Evolutionary conservation across 2,797 vertebrate species (phyloP).

Genomic region (Pseudochirops corinnae): DNA sequence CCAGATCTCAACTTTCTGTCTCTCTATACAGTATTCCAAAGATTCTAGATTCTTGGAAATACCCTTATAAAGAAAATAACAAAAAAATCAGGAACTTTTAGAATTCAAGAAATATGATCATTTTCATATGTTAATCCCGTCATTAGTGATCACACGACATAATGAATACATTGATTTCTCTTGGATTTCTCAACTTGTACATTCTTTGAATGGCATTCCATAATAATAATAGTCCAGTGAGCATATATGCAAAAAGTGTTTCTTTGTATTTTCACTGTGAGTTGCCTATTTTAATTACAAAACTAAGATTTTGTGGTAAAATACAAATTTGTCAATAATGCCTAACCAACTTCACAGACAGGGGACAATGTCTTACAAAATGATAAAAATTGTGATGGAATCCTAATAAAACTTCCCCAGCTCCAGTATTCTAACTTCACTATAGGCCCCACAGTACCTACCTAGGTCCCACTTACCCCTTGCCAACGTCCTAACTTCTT

Average conservation of each 20-base stretch:
- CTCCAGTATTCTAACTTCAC: too few species aligned
- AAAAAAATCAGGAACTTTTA: too few species aligned
- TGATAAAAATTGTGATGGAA: not conserved
- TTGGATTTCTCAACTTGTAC: not conserved
- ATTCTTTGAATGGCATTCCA: constrained; percentile 4
- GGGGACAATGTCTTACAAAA: not conserved
- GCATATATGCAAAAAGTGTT: constrained; percentile 30
- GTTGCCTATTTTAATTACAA: constrained; percentile 42
- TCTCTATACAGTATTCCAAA: not conserved
- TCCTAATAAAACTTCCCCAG: too few species aligned
- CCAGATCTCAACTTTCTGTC: not conserved
- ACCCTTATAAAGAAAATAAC: too few species aligned
- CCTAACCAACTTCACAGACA: not conserved
- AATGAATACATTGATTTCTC: not conserved
- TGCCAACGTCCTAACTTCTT: too few species aligned
- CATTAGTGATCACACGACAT: not conserved
- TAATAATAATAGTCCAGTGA: not conserved
- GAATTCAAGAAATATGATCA: not conserved
- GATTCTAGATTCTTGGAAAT: too few species aligned
- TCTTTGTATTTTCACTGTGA: constrained; percentile 38
- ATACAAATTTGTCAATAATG: constrained; percentile 18
- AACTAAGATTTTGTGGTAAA: constrained; percentile 11
- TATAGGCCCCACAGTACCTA: too few species aligned
- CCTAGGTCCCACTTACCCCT: too few species aligned
- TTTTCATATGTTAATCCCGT: not conserved